phyloP scores from a whole-genome alignment of 2,888 invertebrate species.

The Nysson spinosus region DNA sequence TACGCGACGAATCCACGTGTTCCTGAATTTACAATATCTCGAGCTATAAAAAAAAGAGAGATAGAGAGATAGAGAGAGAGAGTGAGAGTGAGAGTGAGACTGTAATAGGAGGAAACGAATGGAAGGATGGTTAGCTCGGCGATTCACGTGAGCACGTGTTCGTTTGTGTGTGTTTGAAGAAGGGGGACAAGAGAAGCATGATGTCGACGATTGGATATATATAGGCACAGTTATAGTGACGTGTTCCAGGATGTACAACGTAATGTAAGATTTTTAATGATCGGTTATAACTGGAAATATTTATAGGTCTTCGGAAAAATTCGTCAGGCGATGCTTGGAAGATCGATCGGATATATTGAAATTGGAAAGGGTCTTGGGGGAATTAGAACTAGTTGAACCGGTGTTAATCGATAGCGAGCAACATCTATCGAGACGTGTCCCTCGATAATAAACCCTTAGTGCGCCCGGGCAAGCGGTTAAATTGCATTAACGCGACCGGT shows the following conservation, averaged over 20 bases:
- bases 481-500: conserved; percentile 50
- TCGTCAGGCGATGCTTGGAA: conserved; percentile 18
- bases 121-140: conserved; percentile 26
- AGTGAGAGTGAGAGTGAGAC: conserved; percentile 10
- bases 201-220: conserved; percentile 42
- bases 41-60: conserved; percentile 62
- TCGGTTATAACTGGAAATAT: too few relatives aligned
- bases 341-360: conserved; percentile 46
- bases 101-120: conserved; percentile 26
- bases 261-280: too few relatives aligned
- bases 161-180: conserved; percentile 8
- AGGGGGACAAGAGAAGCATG: conserved; percentile 31
- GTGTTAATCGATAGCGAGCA: conserved; percentile 56
- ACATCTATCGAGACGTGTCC: conserved; percentile 58
- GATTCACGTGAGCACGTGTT: conserved; percentile 23
- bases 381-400: conserved; percentile 56
- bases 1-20: conserved; percentile 47
- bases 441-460: conserved; percentile 57
- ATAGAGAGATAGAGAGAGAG: background rate
- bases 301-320: too few relatives aligned
- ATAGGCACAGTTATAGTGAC: conserved; percentile 49
- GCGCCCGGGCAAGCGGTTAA: conserved; percentile 43
- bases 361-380: conserved; percentile 54
- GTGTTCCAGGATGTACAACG: too few relatives aligned
- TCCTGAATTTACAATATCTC: conserved; percentile 71